phyloP scores from a whole-genome alignment of 2,888 invertebrate species.

The Rotaria magnacalcarata region DNA sequence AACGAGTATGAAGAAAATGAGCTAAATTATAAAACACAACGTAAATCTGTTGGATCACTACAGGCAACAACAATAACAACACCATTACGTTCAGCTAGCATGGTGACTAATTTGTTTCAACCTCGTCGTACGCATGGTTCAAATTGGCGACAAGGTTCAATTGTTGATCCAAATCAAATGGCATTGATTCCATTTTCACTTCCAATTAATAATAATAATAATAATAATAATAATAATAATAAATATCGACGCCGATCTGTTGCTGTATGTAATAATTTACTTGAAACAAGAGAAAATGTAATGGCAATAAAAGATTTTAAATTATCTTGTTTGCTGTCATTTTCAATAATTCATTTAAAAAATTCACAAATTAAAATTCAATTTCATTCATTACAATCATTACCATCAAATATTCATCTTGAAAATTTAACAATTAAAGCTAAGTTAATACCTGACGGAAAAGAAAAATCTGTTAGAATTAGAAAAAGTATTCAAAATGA shows the following conservation, averaged over 20 bases:
- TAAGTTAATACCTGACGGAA: constrained; percentile 32
- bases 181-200: constrained; percentile 17
- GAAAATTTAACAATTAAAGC: constrained; percentile 29
- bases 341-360: not conserved
- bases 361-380: not conserved
- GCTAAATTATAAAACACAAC: not conserved
- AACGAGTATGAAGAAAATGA: not conserved
- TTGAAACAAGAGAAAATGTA: not conserved
- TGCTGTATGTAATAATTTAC: not conserved
- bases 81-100: not conserved
- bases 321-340: not conserved
- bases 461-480: not conserved
- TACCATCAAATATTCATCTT: not conserved
- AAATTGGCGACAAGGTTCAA: constrained; percentile 21
- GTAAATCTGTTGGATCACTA: not conserved
- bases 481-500: not conserved
- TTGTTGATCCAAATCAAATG: not conserved
- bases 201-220: not conserved
- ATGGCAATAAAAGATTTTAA: not conserved
- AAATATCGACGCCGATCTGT: constrained; percentile 22
- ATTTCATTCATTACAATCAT: not conserved
- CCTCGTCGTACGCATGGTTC: not conserved
- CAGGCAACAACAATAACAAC: not conserved
- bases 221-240: not conserved
- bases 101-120: not conserved